Base-by-base conservation (phyloP, 1,140 invertebrate genomes). In the Drosophila novamexicana region DNA sequence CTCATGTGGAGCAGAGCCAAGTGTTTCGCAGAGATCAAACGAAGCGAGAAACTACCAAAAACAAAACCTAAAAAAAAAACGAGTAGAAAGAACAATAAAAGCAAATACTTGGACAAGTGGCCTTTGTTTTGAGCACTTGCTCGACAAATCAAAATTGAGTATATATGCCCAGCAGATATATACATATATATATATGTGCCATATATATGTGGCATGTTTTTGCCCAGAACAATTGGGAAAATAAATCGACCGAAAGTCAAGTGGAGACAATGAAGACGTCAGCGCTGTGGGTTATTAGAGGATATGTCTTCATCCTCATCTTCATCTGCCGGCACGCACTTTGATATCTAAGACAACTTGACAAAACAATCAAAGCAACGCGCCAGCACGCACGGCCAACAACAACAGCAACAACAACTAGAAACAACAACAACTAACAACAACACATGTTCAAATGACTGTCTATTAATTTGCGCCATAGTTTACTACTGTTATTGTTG, bases 281-380 rank as follows among this genome's bases (percentile, higher is more conserved):
- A 88, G 88, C 88, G 82, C 88, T 91, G 88, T 88, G 88, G 88
- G 88, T 79, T 90, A 91, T 90, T 88, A 88, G 75, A 80, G 74
- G 61, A 54, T 18, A 58, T 52, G 36, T 34, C 49, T 42, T 58
- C 39, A 40, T 58, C 29, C 32, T 58, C 39, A 29, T 44, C 29
- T 22, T 32, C 72, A 45, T 53, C 34, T 62, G 83, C 75, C 74
- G 68, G 44, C 39, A 12, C 16, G 10, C 22, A 29, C 85, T 90
- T 90, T 90, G 88, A 91, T 90, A 90, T 89, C 67, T 75, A 70
- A 90, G 88, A 90, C 88, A 90, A 90, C 88, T 90, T 90, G 88
- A 90, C 88, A 90, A 90, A 90, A 90, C 82, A 90, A 90, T 91
- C 88, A 88, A 90, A 89, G 77, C 82, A 79, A 77, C 69, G 69